phyloP scores from a whole-genome alignment of 2,113 vertebrate species.

The Malurus elegans region DNA sequence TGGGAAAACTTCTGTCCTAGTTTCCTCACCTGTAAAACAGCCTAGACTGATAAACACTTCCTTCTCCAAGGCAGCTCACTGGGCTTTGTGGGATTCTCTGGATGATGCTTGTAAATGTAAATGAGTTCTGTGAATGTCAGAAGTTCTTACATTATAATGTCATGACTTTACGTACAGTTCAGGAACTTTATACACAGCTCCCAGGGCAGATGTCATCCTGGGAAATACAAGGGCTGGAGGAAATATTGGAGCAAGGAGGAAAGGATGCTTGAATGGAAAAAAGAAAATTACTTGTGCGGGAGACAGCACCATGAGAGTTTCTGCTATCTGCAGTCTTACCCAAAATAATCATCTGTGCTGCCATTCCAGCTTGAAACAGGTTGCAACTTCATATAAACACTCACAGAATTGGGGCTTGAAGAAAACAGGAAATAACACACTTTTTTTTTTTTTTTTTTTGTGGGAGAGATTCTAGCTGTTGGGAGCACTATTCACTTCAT shows the following conservation, averaged over 20 bases:
- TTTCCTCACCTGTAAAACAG: background rate
- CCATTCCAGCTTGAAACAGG: background rate
- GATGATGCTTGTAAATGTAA: background rate
- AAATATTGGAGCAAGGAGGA: background rate
- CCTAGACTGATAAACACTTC: background rate
- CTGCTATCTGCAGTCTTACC: background rate
- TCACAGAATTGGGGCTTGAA: background rate
- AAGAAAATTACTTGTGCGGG: background rate
- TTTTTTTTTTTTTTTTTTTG: background rate
- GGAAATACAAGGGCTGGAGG: background rate
- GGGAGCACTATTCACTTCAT: background rate
- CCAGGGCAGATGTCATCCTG: background rate
- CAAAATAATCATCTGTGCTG: slow-evolving; percentile 15
- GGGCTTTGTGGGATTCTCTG: background rate
- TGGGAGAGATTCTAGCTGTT: background rate
- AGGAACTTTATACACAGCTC: background rate
- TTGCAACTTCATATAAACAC: background rate
- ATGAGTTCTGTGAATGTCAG: background rate
- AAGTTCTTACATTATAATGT: background rate
- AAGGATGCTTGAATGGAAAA: background rate
- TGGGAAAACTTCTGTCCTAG: background rate
- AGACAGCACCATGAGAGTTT: background rate
- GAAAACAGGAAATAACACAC: background rate
- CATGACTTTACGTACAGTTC: background rate
- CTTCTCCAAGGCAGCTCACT: background rate